Evolutionary conservation across 1,140 invertebrate species (phyloP), one percentile per base, ranked within the genome.

Genomic region (Sycobia sp.): DNA sequence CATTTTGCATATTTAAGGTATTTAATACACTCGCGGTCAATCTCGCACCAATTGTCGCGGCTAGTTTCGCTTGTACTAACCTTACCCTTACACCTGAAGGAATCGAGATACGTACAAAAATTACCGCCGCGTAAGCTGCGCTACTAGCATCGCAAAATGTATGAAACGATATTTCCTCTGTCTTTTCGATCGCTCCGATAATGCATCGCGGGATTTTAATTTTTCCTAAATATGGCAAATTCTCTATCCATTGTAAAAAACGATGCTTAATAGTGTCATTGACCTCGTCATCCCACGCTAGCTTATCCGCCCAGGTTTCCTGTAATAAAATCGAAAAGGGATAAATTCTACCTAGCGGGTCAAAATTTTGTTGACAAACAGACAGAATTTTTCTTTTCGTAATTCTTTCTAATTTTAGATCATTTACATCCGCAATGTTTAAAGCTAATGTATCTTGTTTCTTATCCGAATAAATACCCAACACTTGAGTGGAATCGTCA

Each of bases 221-320:
- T 38, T 38, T 9, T 3, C 9, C 9, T 14, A 65, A 65, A 9
- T 25, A 20, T 16, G 44, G 32, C 14, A 57, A 18, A 32, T 61
- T 34, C 59, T 67, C 65, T 62, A 64, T 65, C 58, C 38, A 66
- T 41, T 71, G 57, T 27, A 62, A 39, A 71, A 36, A 66, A 41
- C 1, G 20, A 8, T 34, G 11, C 13, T 34, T 39, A 39, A 25
- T 39, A 9, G 13, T 14, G 1, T 55, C 50, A 10, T 49, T 34
- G 9, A 65, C 47, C 50, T 55, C 34, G 1, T 22, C 39, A 39
- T 74, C 70, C 70, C 71, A 73, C 22, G 41, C 46, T 16, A 67
- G 46, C 32, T 66, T 59, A 22, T 38, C 13, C 13, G 47, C 29
- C 47, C 50, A 53, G 3, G 32, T 39, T 16, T 53, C 50, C 14